phyloP scores from a whole-genome alignment of 2,797 vertebrate genomes.

The Alfaro cultratus region DNA sequence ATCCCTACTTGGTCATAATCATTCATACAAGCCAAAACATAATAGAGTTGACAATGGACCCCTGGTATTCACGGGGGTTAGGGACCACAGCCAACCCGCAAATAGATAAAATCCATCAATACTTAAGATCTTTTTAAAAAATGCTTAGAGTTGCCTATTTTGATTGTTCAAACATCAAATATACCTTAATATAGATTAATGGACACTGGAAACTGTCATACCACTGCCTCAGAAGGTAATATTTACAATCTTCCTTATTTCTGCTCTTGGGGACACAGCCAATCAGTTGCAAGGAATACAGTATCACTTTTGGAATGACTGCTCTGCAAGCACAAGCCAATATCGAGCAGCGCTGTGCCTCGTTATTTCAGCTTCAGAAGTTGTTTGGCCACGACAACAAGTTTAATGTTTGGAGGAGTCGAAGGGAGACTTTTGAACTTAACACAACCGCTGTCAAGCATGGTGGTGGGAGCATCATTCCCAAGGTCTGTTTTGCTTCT shows the following conservation, averaged over 20 bases:
- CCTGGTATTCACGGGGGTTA: background rate
- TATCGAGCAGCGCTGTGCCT: background rate
- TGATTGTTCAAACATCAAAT: background rate
- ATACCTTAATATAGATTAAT: background rate
- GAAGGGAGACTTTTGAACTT: no score
- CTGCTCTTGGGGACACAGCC: background rate
- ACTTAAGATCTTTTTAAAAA: background rate
- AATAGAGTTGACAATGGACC: background rate
- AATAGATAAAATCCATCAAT: background rate
- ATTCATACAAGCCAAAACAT: background rate
- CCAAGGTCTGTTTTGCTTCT: background rate
- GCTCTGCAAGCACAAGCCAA: no score
- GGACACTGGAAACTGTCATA: no score
- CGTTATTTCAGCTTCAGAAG: background rate
- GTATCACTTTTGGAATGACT: no score
- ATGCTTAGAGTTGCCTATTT: background rate
- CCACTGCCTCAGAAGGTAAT: background rate
- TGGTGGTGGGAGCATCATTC: background rate
- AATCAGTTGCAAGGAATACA: background rate
- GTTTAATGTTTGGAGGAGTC: no score
- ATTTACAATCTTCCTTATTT: background rate
- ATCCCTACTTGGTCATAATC: background rate
- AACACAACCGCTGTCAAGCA: background rate
- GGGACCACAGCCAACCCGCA: background rate
- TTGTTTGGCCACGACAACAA: no score